phyloP scores from a whole-genome alignment of 2,113 vertebrate species.

The Megaceryle maxima region DNA sequence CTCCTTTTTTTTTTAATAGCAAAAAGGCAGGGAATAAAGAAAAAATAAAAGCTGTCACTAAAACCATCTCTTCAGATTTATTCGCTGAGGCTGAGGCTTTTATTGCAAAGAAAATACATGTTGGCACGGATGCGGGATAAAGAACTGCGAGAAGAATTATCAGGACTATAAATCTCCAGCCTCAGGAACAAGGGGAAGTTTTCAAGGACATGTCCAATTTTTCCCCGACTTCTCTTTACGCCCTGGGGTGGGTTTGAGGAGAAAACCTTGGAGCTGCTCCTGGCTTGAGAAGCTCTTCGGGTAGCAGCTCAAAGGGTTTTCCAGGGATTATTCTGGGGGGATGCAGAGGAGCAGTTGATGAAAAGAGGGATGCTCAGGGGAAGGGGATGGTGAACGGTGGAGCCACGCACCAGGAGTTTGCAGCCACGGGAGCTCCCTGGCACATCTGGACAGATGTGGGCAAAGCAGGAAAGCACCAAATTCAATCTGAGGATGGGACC shows the following conservation, averaged over 20 bases:
- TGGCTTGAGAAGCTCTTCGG: fast-evolving
- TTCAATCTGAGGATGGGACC: fast-evolving
- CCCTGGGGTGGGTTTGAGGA: neutral
- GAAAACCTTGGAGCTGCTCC: neutral
- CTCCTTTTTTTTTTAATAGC: neutral
- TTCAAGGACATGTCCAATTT: conserved; percentile 35
- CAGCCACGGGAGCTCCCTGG: neutral
- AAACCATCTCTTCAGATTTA: conserved; percentile 70
- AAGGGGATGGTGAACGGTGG: neutral
- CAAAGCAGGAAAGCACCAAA: neutral
- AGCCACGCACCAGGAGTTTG: fast-evolving
- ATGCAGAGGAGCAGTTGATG: neutral
- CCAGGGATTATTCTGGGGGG: neutral
- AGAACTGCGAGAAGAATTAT: neutral
- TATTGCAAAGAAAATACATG: conserved; percentile 63
- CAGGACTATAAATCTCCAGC: neutral
- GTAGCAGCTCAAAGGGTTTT: neutral
- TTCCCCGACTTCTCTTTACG: neutral
- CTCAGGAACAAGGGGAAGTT: neutral
- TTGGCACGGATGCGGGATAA: neutral
- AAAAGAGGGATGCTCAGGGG: neutral
- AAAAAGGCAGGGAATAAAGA: neutral
- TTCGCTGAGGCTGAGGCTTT: conserved; percentile 58
- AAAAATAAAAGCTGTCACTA: conserved; percentile 4
- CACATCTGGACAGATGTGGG: neutral